phyloP scores from a whole-genome alignment of 2,797 vertebrate species.

The Sebastes variabilis region DNA sequence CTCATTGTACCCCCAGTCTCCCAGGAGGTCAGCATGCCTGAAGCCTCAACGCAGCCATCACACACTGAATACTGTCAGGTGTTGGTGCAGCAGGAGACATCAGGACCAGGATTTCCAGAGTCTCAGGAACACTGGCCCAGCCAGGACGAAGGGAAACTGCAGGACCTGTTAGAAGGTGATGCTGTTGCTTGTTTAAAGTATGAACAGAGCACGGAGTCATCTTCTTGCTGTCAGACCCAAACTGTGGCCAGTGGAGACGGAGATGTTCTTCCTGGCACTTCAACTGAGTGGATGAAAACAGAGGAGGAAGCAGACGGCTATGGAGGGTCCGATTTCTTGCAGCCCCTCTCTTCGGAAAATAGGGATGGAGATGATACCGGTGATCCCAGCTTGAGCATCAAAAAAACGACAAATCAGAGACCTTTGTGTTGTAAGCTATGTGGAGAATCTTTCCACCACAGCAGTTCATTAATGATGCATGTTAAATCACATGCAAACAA shows the following conservation, averaged over 20 bases:
- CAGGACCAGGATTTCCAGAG: not conserved
- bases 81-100: not conserved
- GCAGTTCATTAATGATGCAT: not conserved
- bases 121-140: not conserved
- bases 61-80: too few relatives aligned
- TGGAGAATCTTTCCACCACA: not conserved
- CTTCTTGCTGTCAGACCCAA: not conserved
- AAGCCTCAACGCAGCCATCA: not conserved
- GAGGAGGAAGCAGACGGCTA: not conserved
- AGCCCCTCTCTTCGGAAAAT: not conserved
- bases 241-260: not conserved
- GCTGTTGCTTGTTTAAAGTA: not conserved
- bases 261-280: not conserved
- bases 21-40: not conserved
- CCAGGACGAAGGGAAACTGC: not conserved
- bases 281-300: not conserved
- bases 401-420: not conserved
- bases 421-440: not conserved
- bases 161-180: not conserved
- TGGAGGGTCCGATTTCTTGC: not conserved
- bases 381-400: not conserved
- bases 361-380: not conserved
- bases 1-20: not conserved
- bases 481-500: not conserved
- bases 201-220: not conserved